Evolutionary conservation across 2,113 vertebrate species (phyloP).

Genomic region (Kobus ellipsiprymnus): DNA sequence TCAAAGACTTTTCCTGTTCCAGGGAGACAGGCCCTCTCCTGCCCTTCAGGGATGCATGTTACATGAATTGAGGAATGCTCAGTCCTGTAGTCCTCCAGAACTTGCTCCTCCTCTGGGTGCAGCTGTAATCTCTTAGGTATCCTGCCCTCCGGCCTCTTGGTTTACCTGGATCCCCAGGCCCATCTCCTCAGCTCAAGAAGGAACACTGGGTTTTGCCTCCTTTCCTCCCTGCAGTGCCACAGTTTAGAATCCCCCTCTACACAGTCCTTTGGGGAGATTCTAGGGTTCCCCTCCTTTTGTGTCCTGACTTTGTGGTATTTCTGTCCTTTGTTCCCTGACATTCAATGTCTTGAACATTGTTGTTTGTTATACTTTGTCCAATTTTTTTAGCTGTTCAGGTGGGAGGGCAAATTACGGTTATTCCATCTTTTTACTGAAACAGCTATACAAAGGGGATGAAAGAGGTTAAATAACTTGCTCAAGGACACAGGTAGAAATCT

Average conservation of each 20-base stretch:
- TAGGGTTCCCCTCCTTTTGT: background rate
- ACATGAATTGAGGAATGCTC: background rate
- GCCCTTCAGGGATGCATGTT: background rate
- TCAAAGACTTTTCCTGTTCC: background rate
- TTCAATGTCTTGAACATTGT: background rate
- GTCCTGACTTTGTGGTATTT: background rate
- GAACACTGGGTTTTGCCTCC: background rate
- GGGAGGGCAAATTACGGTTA: background rate
- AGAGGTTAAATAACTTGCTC: background rate
- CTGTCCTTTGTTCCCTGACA: background rate
- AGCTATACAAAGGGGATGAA: background rate
- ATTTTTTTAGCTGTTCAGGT: background rate
- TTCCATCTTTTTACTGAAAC: background rate
- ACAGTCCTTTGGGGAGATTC: background rate
- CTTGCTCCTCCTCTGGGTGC: background rate
- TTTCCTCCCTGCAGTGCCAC: background rate
- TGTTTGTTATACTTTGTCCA: background rate
- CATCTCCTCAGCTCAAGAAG: background rate
- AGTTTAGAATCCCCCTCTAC: background rate
- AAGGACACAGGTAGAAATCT: background rate
- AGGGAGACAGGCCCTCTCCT: background rate
- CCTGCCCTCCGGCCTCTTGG: background rate
- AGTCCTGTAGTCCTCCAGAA: background rate
- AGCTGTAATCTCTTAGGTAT: background rate
- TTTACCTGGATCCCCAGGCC: background rate